A percentile compares a stretch with the other conserved stretches of the same genome.
Evolutionary conservation across 2,113 vertebrate genomes (phyloP).

Genomic region (Myotis lucifugus): DNA sequence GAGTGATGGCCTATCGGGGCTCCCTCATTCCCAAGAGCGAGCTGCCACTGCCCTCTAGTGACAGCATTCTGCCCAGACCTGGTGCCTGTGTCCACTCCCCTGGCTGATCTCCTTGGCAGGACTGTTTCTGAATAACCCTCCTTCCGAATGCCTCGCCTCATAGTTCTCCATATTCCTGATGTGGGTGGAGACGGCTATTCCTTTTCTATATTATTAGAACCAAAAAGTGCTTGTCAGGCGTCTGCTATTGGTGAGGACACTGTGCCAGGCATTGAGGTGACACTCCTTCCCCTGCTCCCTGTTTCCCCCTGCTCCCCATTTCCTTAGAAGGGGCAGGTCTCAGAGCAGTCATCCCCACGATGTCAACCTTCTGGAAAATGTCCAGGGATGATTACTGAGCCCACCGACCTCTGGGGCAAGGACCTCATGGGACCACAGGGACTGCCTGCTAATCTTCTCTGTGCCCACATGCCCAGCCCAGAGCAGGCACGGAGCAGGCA

Average conservation of each 20-base stretch:
- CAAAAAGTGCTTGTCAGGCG: neutral
- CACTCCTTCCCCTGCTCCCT: fast-evolving
- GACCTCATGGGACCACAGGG: neutral
- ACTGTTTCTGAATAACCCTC: neutral
- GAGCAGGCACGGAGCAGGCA: neutral
- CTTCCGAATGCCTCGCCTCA: neutral
- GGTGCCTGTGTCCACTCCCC: too few species aligned
- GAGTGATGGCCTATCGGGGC: neutral
- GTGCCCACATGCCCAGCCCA: fast-evolving
- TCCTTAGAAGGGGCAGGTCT: neutral
- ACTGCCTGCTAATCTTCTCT: neutral
- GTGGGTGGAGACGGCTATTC: neutral
- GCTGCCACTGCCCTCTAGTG: constrained; percentile 69
- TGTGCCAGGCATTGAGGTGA: neutral
- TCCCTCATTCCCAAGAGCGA: neutral
- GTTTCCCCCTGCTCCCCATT: fast-evolving
- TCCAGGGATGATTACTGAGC: neutral
- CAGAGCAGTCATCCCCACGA: neutral
- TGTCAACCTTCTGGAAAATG: neutral
- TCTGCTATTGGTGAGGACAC: neutral
- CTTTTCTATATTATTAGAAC: neutral
- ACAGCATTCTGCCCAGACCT: neutral
- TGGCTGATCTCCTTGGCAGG: neutral
- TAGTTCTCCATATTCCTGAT: neutral
- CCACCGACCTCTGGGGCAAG: neutral